Base-by-base conservation (phyloP, 1,140 invertebrate species). In the Musca domestica region DNA sequence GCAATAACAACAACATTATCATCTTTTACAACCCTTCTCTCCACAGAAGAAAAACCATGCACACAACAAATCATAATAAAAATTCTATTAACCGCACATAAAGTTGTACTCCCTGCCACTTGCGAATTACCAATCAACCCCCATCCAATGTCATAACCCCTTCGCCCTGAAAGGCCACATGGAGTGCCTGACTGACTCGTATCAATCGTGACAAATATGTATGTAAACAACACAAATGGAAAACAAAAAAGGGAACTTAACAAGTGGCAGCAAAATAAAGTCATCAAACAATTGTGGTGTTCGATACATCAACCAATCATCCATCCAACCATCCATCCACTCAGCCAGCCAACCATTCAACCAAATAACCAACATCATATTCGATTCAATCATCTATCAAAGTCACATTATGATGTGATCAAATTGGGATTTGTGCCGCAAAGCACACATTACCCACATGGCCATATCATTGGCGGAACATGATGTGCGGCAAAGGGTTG, bases 361-460 rank as follows among this genome's bases (percentile, higher is more conserved):
- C 17, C 48, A 20, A 19, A 19, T 22, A 51, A 20, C 9, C 48
- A 51, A 19, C 52, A 56, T 56, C n/a, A 34, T 61, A 61, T 61
- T 61, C 56, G 27, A 61, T 61, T 61, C 56, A 66, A 67, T 80
- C 77, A 80, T 80, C 77, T 72, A 79, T 80, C 77, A 80, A 80
- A 79, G 77, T 80, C 77, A 80, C 77, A 80, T 80, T 80, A 80
- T 80, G 77, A 80, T 80, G 77, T 79, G 77, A 79, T 79, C 77
- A 80, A 79, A 80, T 80, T 79, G 77, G 76, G 76, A 79, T 80
- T 80, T 80, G 77, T 79, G 77, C 77, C 73, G 63, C 73, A 65
- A 52, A 61, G 48, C 54, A 63, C 41, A 30, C 56, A 58, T 30
- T 30, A 30, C 7, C 20, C 48, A 20, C 64, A 64, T 22, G 17